These are phyloP conservation scores for Rutilus rutilus DNA, from an alignment of 2,113 vertebrate species.

Conservation along the genomic window DNA sequence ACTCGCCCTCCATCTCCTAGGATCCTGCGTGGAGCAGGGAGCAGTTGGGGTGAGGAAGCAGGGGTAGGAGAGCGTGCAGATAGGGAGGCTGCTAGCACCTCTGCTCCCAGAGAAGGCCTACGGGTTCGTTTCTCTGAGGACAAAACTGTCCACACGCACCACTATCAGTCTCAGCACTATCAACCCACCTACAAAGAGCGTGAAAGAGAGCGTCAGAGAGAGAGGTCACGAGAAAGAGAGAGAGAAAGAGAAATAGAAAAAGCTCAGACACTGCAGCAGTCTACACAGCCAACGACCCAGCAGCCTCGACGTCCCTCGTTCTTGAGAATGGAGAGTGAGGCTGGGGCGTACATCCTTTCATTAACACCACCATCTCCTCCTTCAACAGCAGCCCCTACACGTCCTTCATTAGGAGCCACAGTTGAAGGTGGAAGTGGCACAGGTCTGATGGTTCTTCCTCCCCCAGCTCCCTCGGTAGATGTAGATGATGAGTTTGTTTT, in stretches of 20 bases:
- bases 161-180: constrained; percentile 76
- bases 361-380: constrained; percentile 77
- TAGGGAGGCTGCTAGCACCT: constrained; percentile 67
- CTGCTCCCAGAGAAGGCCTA: constrained; percentile 73
- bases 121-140: constrained; percentile 84
- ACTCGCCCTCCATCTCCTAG: constrained; percentile 75
- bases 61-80: constrained; percentile 44
- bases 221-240: constrained; percentile 56
- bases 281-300: constrained; percentile 65
- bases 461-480: constrained; percentile 88
- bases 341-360: constrained; percentile 74
- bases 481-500: constrained; percentile 90
- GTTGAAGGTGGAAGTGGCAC: constrained; percentile 67
- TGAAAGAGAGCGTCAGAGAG: constrained; percentile 57
- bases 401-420: constrained; percentile 55
- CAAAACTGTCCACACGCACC: constrained; percentile 78
- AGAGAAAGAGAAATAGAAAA: constrained; percentile 67
- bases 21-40: constrained; percentile 69
- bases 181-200: constrained; percentile 67
- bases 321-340: constrained; percentile 78
- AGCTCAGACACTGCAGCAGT: constrained; percentile 64
- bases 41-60: constrained; percentile 65
- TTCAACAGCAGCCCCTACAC: constrained; percentile 43
- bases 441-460: constrained; percentile 85
- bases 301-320: constrained; percentile 70